A percentile compares a stretch with the other conserved stretches of the same genome.
phyloP scores from a whole-genome alignment of 1,140 invertebrate genomes.

The Heliconius hermathena region DNA sequence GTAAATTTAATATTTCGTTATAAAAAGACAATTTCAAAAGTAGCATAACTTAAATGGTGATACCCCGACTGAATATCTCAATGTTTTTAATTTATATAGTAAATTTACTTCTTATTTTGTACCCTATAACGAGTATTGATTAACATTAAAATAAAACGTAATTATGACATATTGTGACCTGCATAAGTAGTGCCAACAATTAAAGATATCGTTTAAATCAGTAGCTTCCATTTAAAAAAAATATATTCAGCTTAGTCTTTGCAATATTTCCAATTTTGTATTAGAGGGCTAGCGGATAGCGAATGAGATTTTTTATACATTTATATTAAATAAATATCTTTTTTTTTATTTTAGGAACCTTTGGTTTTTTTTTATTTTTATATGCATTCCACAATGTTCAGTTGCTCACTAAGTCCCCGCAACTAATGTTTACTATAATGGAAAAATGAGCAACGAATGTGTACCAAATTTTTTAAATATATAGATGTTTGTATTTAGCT shows the following conservation, averaged over 20 bases:
- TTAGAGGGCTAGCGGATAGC: slow-evolving; percentile 33
- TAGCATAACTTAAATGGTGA: neutral
- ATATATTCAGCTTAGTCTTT: slow-evolving; percentile 32
- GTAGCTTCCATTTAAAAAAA: slow-evolving; percentile 45
- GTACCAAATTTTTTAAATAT: slow-evolving; percentile 77
- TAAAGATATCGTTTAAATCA: slow-evolving; percentile 35
- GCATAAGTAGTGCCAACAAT: slow-evolving; percentile 35
- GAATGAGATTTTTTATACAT: slow-evolving; percentile 28
- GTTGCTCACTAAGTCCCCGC: slow-evolving; percentile 62
- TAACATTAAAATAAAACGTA: slow-evolving; percentile 18
- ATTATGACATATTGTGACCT: slow-evolving; percentile 30
- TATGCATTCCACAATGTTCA: slow-evolving; percentile 74
- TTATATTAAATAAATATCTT: slow-evolving; percentile 35
- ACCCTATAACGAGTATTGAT: slow-evolving; percentile 15
- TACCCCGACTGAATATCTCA: neutral
- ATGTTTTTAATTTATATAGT: neutral
- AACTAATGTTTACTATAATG: slow-evolving; percentile 59
- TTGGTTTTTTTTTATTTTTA: slow-evolving; percentile 30
- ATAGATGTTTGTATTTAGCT: slow-evolving; percentile 74
- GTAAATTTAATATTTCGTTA: slow-evolving; percentile 28
- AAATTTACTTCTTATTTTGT: slow-evolving; percentile 15
- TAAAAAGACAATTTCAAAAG: slow-evolving; percentile 5
- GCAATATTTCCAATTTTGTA: slow-evolving; percentile 37
- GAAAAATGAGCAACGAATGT: slow-evolving; percentile 79
- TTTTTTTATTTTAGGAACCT: slow-evolving; percentile 39